Base-by-base conservation (phyloP, 23 tunicate species). In the Diplosoma virens region DNA sequence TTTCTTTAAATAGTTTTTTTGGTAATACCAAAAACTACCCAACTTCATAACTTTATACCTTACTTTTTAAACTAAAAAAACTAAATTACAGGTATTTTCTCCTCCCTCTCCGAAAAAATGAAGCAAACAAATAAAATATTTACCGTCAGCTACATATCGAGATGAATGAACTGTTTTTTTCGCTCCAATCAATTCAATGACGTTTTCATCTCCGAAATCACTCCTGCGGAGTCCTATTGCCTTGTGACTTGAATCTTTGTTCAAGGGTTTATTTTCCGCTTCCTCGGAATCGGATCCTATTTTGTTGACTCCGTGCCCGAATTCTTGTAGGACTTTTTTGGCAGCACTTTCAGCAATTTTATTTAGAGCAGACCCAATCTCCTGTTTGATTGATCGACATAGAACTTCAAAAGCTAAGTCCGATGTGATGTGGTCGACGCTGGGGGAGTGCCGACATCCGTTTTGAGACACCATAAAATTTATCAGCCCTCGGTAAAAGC, bases 311-410 rank as follows among this genome's bases (percentile, higher is more conserved):
- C 37, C 34, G 55, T 9, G 18, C 21, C 53, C 28, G 27, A 68
- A 21, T 35, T 71, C 79, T 33, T 71, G 75, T 5, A 79, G 76
- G 20, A 85, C 59, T 17, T 84, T 79, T 37, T 66, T 71, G 4
- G 91, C 91, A 25, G 83, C 71, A 23, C 66, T 45, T 30, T 85
- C 91, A 21, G 84, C 83, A 0, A 71, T 80, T 59, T 56, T 58
- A 37, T 79, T 84, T 1, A 78, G 30, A 23, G 71, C 91, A 31
- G 55, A 2, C 0, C 80, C 32, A 32, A 85, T 30, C 31, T 85
- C 84, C 3, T 58, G 78, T 75, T 85, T 85, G 21, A 85, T 23
- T n/a, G 91, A 65, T 32, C 47, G 77, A 46, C 78, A 65, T 25
- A 85, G 56, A 3, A 77, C 50, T 28, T 85, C 73, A 55, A 70